Conservation (phyloP, 2,797 vertebrate species). For the Gymnoscopelus braueri region DNA sequence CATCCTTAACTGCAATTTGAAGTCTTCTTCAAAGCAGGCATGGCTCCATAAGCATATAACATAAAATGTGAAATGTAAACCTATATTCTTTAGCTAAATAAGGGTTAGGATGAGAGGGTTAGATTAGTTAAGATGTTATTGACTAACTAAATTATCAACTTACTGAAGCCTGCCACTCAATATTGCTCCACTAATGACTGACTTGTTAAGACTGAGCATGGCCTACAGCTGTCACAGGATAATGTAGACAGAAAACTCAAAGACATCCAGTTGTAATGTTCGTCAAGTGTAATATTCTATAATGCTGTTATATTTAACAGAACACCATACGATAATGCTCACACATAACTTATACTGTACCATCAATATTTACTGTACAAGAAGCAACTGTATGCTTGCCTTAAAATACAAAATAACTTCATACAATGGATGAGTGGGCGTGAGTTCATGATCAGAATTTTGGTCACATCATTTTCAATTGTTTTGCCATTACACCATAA, state of each 20-base stretch:
- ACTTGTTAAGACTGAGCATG: background rate
- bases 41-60: no score
- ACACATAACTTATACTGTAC: slow-evolving; percentile 62
- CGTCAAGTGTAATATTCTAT: slow-evolving; percentile 20
- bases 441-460: slow-evolving; percentile 42
- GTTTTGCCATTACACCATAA: slow-evolving; percentile 14
- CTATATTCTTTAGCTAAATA: no score
- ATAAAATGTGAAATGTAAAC: no score
- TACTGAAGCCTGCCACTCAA: no score
- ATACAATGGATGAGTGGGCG: slow-evolving; percentile 41
- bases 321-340: slow-evolving; percentile 53
- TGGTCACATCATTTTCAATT: slow-evolving; percentile 22
- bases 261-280: slow-evolving; percentile 2
- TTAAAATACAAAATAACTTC: slow-evolving; percentile 45
- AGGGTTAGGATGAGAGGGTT: no score
- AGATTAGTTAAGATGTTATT: no score
- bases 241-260: slow-evolving; percentile 14
- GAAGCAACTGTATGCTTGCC: slow-evolving; percentile 59
- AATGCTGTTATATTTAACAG: slow-evolving; percentile 48
- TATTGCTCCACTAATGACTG: background rate
- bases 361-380: slow-evolving; percentile 64
- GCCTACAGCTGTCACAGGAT: background rate
- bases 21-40: no score
- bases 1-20: no score
- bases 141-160: no score